Conservation (phyloP, 1,140 invertebrate genomes). For the Meloidogyne exigua region DNA sequence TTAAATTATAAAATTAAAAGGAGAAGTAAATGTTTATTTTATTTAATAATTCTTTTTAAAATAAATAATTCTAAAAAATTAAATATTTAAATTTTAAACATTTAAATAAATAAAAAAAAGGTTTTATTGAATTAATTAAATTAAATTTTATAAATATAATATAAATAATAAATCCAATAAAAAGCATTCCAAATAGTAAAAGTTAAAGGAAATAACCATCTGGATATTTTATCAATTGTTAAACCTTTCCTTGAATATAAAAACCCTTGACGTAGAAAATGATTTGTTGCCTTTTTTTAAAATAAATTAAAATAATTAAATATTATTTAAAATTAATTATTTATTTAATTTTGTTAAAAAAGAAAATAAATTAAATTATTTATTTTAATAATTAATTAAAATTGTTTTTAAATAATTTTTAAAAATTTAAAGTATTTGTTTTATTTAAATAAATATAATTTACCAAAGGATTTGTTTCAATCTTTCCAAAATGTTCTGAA, state of each 20-base stretch:
- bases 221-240: slow-evolving; percentile 4
- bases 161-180: slow-evolving; percentile 25
- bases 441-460: background rate
- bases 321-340: too few species aligned
- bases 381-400: too few species aligned
- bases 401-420: background rate
- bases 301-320: too few species aligned
- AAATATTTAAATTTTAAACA: too few species aligned
- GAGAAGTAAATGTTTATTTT: too few species aligned
- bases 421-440: background rate
- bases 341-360: too few species aligned
- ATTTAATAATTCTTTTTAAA: too few species aligned
- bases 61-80: too few species aligned
- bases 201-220: slow-evolving; percentile 20
- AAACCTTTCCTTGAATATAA: slow-evolving; percentile 12
- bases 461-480: slow-evolving; percentile 17
- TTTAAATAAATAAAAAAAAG: too few species aligned
- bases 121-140: background rate
- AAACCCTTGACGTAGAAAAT: slow-evolving; percentile 16
- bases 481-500: background rate
- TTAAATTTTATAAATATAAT: slow-evolving; percentile 6
- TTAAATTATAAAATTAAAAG: too few species aligned
- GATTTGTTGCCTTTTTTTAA: slow-evolving; percentile 11
- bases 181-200: slow-evolving; percentile 25
- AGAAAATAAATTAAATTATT: too few species aligned